Evolutionary conservation across 1,140 invertebrate genomes (phyloP), one percentile per base, ranked within the genome.

Genomic region (Globodera ellingtonae): DNA sequence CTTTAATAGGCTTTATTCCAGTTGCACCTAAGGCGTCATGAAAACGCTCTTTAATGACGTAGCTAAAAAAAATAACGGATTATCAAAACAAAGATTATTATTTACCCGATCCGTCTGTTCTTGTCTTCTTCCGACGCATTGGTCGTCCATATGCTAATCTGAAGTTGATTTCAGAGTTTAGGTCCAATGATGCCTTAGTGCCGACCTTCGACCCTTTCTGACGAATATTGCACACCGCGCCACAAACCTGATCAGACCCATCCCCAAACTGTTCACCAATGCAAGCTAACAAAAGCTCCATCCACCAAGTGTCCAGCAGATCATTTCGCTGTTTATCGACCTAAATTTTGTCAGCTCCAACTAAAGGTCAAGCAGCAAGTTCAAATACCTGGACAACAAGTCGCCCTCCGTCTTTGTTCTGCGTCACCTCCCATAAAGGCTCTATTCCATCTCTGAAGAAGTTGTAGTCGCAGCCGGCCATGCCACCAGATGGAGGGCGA

Each of bases 361-460:
- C 50, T 59, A 75, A 66, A 65, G 21, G 73, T 46, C 79, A 21
- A 35, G 13, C 44, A 74, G 46, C 46, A 76, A 48, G 13, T 78
- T 9, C 13, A 73, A 66, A 89, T 69, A 91, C 86, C 71, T 78
- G 70, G 52, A 98, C 93, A 7, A 98, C 91, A 95, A 97, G 98
- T 85, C 96, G 92, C 59, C 97, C 97, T 67, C 97, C 97, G 89
- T 93, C 92, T 89, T 94, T 94, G 88, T 95, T 95, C 24, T 93
- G 92, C 75, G 92, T 92, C 91, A 98, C 97, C 91, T 99, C 97
- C 97, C 97, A 98, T 95, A 98, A 98, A 4, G 97, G 97, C 82
- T 94, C 93, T 84, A 98, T 95, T 13, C 94, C 95, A 89, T 95
- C 89, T 89, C 91, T 82, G 90, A 98, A 98, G 77, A 98, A 92